phyloP scores from a whole-genome alignment of 2,797 vertebrate genomes.

The Glossophaga mutica region DNA sequence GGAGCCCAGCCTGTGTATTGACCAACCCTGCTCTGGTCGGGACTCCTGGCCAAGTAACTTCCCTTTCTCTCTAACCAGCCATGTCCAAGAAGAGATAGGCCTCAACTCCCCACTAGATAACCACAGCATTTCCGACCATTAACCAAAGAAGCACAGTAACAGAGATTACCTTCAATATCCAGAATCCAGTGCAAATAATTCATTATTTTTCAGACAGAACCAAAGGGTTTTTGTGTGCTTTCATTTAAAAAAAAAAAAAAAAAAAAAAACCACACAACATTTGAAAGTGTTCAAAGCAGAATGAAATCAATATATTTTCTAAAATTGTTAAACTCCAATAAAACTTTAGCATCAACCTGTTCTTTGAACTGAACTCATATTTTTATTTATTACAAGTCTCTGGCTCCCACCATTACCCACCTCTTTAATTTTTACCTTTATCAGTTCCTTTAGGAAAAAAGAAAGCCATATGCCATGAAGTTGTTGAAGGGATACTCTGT shows the following conservation, averaged over 20 bases:
- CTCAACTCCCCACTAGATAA: neutral
- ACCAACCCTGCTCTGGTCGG: neutral
- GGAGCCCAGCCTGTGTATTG: neutral
- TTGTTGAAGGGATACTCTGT: neutral
- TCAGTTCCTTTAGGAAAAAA: constrained; percentile 51
- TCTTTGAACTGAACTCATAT: constrained; percentile 62
- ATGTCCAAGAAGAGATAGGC: neutral
- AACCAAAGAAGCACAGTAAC: neutral
- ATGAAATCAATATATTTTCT: constrained; percentile 54
- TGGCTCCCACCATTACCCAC: constrained; percentile 3
- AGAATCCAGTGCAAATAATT: neutral
- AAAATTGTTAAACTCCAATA: constrained; percentile 53
- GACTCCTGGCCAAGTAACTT: neutral
- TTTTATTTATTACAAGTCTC: constrained; percentile 58
- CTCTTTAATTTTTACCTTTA: constrained; percentile 61
- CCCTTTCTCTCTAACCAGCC: neutral
- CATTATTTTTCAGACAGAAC: constrained; percentile 19
- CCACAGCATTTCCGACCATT: neutral
- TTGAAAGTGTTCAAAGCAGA: constrained; percentile 51
- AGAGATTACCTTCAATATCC: neutral
- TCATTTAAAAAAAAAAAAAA: neutral
- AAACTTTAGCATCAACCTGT: constrained; percentile 54
- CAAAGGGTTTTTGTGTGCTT: neutral
- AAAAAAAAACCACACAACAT: neutral
- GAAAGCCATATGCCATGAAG: neutral